phyloP scores from a whole-genome alignment of 2,888 invertebrate species.

The Aethes cnicana region DNA sequence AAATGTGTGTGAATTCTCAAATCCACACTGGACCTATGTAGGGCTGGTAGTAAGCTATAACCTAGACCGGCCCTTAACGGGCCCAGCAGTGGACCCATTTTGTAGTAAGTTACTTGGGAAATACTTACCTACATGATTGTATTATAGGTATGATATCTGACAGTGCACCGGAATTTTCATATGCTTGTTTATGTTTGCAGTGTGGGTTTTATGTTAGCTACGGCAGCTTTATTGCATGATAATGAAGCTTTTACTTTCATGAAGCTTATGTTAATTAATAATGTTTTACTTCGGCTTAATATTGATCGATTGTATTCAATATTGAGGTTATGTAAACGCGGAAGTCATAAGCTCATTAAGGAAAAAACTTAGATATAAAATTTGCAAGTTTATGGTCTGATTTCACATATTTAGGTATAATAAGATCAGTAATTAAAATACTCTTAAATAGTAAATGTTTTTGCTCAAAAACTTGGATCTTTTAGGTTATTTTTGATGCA shows the following conservation, averaged over 20 bases:
- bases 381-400: no score
- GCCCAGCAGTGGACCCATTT: no score
- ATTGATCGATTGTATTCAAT: neutral
- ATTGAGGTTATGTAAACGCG: slow-evolving; percentile 6
- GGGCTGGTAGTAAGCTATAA: no score
- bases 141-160: no score
- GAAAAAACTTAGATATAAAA: no score
- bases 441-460: neutral
- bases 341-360: neutral
- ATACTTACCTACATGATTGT: no score
- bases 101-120: no score
- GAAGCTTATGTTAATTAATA: slow-evolving; percentile 25
- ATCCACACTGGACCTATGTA: no score
- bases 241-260: slow-evolving; percentile 28
- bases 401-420: neutral
- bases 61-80: no score
- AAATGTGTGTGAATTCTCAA: no score
- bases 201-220: no score
- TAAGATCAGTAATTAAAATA: neutral
- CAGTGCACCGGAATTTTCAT: no score
- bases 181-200: neutral
- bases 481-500: slow-evolving; percentile 2
- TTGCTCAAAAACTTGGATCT: neutral
- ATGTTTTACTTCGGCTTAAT: slow-evolving; percentile 7
- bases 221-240: slow-evolving; percentile 11